Evolutionary conservation across 2,888 invertebrate genomes (phyloP).

Genomic region (Xanthostigma xanthostigma): DNA sequence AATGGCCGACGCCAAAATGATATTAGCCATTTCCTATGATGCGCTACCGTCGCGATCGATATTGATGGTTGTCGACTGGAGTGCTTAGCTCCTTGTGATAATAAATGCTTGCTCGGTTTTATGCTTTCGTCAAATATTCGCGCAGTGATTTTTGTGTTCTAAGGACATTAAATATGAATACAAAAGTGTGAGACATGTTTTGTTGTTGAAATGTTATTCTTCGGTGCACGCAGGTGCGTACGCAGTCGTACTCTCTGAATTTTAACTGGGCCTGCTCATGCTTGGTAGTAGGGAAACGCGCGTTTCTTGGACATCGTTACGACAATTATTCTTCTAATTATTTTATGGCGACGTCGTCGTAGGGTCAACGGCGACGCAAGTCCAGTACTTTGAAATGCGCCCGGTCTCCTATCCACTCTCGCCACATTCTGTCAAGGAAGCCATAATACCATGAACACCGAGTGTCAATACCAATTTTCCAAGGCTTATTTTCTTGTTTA

Average conservation of each 20-base stretch:
- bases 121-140: not conserved
- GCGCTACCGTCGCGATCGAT: slow-evolving; percentile 3
- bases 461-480: no score
- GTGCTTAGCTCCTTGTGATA: slow-evolving; percentile 28
- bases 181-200: slow-evolving; percentile 1
- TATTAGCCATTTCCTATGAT: not conserved
- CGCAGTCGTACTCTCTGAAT: slow-evolving; percentile 82
- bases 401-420: no score
- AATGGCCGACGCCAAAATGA: slow-evolving; percentile 20
- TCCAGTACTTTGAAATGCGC: not conserved
- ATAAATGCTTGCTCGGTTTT: not conserved
- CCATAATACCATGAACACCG: no score
- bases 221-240: slow-evolving; percentile 83
- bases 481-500: no score
- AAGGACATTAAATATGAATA: no score
- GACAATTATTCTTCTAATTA: slow-evolving; percentile 3
- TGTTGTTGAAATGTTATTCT: slow-evolving; percentile 20
- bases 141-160: not conserved
- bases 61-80: slow-evolving; percentile 38
- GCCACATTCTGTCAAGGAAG: no score
- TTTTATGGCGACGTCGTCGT: slow-evolving; percentile 5
- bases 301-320: slow-evolving; percentile 19
- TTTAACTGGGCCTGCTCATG: slow-evolving; percentile 86
- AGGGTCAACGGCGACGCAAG: not conserved
- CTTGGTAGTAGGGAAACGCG: slow-evolving; percentile 39